Evolutionary conservation across 2,113 vertebrate genomes (phyloP), one percentile per base, ranked within the genome.

Genomic region (Xyliphius kryptos): DNA sequence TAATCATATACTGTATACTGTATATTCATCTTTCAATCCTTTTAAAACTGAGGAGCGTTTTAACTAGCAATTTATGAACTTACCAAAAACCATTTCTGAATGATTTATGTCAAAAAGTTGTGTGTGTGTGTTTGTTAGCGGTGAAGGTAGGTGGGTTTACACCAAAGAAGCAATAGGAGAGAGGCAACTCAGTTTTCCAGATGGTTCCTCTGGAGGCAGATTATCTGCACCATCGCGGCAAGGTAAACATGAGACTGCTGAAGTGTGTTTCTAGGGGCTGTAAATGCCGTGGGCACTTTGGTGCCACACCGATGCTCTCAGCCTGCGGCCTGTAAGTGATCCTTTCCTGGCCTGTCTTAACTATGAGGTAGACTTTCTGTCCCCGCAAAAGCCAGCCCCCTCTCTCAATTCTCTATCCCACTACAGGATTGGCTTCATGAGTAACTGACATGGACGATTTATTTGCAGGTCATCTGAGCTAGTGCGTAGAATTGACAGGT

Each of bases 211-310:
- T 47, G 46, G 44, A 74, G 68, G 68, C 60, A 67, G 48, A 74
- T 74, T 74, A 74, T 74, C 72, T 71, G 60, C 64, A 43, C 55
- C 56, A 71, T 74, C 68, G 43, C 56, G 54, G 68, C 55, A 70
- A 53, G 41, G 60, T 56, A 36, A 74, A 74, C 68, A 60, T 74
- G 72, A 74, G 72, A 74, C 68, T 74, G 68, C 64, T 74, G 68
- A 71, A 68, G 68, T 68, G 58, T 71, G 69, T 71, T 56, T 69
- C 12, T 50, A 68, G 61, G 72, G 64, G 60, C 71, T 73, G 66
- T 65, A 73, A 69, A 69, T 65, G 69, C 66, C 61, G 51, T 65
- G 71, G 64, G 66, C 66, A 67, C 53, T 69, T 66, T 56, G 40
- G 71, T 63, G 72, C 60, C 63, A 63, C 63, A 47, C 50, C 64